Conservation (phyloP, 2,888 invertebrate genomes). For the Monochamus alternatus region DNA sequence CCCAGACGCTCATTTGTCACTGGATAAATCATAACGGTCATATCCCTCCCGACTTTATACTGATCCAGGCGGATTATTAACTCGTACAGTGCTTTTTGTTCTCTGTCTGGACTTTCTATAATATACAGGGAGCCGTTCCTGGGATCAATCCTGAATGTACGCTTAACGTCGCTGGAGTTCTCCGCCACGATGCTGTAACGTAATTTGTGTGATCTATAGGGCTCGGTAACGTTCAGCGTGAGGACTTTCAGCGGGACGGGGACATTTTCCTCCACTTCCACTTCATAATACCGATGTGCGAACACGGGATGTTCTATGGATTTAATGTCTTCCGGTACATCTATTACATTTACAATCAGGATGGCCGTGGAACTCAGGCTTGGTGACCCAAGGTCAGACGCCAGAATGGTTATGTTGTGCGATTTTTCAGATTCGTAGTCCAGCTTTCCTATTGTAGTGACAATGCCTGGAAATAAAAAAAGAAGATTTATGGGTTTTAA, state of each 20-base stretch:
- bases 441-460: conserved; percentile 82
- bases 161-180: conserved; percentile 75
- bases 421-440: conserved; percentile 80
- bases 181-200: conserved; percentile 77
- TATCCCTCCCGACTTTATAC: conserved; percentile 76
- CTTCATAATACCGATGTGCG: conserved; percentile 80
- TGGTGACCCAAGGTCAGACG: conserved; percentile 89
- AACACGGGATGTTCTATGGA: conserved; percentile 67
- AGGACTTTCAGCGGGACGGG: conserved; percentile 83
- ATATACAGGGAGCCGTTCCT: conserved; percentile 85
- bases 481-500: too few relatives aligned
- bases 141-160: conserved; percentile 83
- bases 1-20: conserved; percentile 81
- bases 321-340: conserved; percentile 75
- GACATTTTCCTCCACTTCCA: conserved; percentile 88
- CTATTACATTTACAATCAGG: conserved; percentile 77
- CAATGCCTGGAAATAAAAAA: conserved; percentile 63
- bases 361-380: conserved; percentile 86
- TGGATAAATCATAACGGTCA: conserved; percentile 85
- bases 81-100: conserved; percentile 78
- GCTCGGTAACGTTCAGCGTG: conserved; percentile 83
- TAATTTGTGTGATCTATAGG: conserved; percentile 77
- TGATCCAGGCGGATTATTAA: conserved; percentile 74
- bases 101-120: conserved; percentile 83
- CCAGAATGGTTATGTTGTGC: conserved; percentile 86